Evolutionary conservation across 2,113 vertebrate species (phyloP).

Genomic region (Hepsetus odoe): DNA sequence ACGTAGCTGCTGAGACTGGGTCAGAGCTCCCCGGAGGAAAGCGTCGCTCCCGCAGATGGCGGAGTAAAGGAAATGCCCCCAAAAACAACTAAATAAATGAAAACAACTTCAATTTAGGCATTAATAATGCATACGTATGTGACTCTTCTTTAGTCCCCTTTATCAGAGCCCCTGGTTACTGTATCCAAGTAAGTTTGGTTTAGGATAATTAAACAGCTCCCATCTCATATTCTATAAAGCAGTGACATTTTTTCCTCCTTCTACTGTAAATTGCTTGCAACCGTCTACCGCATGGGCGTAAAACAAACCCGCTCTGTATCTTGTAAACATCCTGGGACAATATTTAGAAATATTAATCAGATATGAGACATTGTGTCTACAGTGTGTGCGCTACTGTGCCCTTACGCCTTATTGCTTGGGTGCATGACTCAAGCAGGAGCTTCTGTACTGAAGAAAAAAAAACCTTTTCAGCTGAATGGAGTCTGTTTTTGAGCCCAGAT

Average conservation of each 20-base stretch:
- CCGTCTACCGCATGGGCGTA: not conserved
- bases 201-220: slow-evolving; percentile 11
- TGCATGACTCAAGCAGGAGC: not conserved
- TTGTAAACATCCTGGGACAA: not conserved
- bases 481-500: not conserved
- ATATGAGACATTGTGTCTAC: slow-evolving; percentile 3
- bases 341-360: slow-evolving; percentile 4
- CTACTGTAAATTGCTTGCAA: not conserved
- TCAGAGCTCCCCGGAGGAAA: not conserved
- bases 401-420: not conserved
- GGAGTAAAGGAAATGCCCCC: slow-evolving; percentile 20
- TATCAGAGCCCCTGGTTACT: slow-evolving; percentile 12
- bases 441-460: not conserved
- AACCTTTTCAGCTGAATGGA: not conserved
- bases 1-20: slow-evolving; percentile 5
- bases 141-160: slow-evolving; percentile 65
- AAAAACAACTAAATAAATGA: slow-evolving; percentile 61
- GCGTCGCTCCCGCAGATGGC: slow-evolving; percentile 15
- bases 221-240: not conserved
- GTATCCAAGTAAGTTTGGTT: not conserved
- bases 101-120: slow-evolving; percentile 52
- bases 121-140: slow-evolving; percentile 72
- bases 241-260: not conserved
- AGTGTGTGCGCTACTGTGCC: slow-evolving; percentile 7
- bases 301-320: not conserved